Conservation (phyloP, 1,140 invertebrate genomes). For the Papilio machaon region DNA sequence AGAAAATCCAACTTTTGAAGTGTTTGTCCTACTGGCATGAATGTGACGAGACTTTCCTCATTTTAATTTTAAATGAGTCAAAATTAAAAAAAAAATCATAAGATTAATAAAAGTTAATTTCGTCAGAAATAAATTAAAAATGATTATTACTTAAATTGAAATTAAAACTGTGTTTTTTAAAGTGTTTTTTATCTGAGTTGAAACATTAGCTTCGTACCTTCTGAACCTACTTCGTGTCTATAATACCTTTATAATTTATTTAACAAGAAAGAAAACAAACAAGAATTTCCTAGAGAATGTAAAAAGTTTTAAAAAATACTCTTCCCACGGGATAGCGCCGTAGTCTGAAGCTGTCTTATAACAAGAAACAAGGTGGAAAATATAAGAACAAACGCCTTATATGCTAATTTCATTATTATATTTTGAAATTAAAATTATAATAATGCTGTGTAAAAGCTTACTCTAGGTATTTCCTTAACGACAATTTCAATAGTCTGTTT, state of each 20-base stretch:
- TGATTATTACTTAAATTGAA: too few species aligned
- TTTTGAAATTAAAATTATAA: slow-evolving; percentile 3
- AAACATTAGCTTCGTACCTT: background rate
- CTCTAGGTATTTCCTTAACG: background rate
- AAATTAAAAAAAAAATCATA: too few species aligned
- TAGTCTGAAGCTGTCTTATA: slow-evolving; percentile 9
- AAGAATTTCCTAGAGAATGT: slow-evolving; percentile 2
- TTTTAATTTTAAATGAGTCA: too few species aligned
- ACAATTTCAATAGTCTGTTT: background rate
- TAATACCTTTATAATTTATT: slow-evolving; percentile 23
- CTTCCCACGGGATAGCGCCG: background rate
- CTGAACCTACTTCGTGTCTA: background rate
- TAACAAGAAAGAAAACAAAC: slow-evolving; percentile 15
- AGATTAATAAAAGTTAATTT: too few species aligned
- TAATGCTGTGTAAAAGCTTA: background rate
- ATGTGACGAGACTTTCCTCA: too few species aligned
- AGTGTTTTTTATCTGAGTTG: background rate
- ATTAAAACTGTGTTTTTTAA: too few species aligned
- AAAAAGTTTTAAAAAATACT: slow-evolving; percentile 17
- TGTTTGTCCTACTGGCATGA: too few species aligned
- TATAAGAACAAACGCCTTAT: slow-evolving; percentile 1
- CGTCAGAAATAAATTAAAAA: too few species aligned
- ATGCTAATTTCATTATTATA: slow-evolving; percentile 14
- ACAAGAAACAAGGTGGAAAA: slow-evolving; percentile 24
- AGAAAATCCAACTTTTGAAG: too few species aligned